Evolutionary conservation across 35 echinoderm and acorn worm genomes (phyloP), one percentile per base, ranked within the genome.

Genomic region (Holothuria glaberrima): DNA sequence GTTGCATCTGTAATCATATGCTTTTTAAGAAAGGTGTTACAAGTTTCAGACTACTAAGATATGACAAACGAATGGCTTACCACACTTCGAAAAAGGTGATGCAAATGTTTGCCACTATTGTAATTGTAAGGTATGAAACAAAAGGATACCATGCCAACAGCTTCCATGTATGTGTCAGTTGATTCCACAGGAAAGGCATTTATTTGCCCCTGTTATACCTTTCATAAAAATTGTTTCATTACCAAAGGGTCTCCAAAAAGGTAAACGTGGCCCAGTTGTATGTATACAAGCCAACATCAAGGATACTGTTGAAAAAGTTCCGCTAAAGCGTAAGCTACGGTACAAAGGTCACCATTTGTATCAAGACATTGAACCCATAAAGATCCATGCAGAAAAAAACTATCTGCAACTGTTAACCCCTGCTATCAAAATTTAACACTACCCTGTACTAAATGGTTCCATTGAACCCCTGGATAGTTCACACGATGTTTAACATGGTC

Each of bases 261-360:
- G 76, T 16, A 81, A 46, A 36, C 22, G 19, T 81, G 76, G 76
- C 12, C 36, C 30, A 81, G 76, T 81, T 45, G 76, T 81, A 57
- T 81, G 76, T 28, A 35, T 81, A 18, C 6, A 5, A 21, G 30
- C 31, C 12, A 81, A 81, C 46, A 18, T 81, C 6, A 0, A 82
- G 20, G 18, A 82, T 9, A 56, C 36, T 50, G 35, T 81, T 57
- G 24, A 27, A 25, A 30, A 46, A 82, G 22, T 81, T 45, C 76
- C 76, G 38, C 48, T 81, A 18, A 81, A 81, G 35, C 72, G 72
- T 34, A 81, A 81, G 26, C 38, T 81, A 16, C n/a, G 46, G 48
- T 81, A 81, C 48, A 81, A 81, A 48, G 38, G 76, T 81, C 76
- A n/a, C n/a, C n/a, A 46, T 48, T n/a, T 81, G 76, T 81, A 48